A percentile compares a stretch with the other conserved stretches of the same genome.
Evolutionary conservation across 1,140 invertebrate species (phyloP).

Genomic region (Alviniconcha marisindica): DNA sequence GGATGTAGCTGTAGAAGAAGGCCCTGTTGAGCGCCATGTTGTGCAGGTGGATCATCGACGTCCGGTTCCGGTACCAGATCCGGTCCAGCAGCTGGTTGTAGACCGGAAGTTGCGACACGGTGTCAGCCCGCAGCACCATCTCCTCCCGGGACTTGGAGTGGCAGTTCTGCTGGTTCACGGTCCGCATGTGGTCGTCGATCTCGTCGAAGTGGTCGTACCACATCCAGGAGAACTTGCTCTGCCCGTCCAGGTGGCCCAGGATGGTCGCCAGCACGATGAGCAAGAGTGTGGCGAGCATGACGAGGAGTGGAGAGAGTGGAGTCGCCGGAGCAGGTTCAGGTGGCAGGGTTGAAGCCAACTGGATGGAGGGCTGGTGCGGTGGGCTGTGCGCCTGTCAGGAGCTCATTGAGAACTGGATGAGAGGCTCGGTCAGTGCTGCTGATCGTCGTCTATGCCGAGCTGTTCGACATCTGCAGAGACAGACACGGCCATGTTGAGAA

Average conservation of each 20-base stretch:
- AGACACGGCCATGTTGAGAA: background rate
- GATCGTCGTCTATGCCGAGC: background rate
- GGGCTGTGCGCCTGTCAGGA: background rate
- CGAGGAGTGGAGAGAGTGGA: too few species aligned
- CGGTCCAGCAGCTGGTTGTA: conserved; percentile 88
- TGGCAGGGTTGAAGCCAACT: background rate
- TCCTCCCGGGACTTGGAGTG: conserved; percentile 89
- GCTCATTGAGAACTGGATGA: too few species aligned
- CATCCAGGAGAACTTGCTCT: background rate
- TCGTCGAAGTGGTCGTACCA: conserved; percentile 90
- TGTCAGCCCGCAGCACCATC: conserved; percentile 85
- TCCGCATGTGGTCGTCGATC: conserved; percentile 87
- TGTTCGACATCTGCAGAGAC: background rate
- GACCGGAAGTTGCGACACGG: conserved; percentile 77
- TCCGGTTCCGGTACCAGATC: conserved; percentile 96
- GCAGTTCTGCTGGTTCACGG: conserved; percentile 89
- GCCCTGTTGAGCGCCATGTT: conserved; percentile 96
- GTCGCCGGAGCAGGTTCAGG: background rate
- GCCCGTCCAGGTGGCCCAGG: background rate
- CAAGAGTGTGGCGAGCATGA: background rate
- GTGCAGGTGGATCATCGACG: conserved; percentile 93
- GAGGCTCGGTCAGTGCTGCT: too few species aligned
- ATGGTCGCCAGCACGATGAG: background rate
- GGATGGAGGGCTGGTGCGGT: too few species aligned
- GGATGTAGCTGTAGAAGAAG: conserved; percentile 94